A percentile compares a stretch with the other conserved stretches of the same genome.
phyloP scores from a whole-genome alignment of 2,113 vertebrate genomes.

The Spheniscus mendiculus region DNA sequence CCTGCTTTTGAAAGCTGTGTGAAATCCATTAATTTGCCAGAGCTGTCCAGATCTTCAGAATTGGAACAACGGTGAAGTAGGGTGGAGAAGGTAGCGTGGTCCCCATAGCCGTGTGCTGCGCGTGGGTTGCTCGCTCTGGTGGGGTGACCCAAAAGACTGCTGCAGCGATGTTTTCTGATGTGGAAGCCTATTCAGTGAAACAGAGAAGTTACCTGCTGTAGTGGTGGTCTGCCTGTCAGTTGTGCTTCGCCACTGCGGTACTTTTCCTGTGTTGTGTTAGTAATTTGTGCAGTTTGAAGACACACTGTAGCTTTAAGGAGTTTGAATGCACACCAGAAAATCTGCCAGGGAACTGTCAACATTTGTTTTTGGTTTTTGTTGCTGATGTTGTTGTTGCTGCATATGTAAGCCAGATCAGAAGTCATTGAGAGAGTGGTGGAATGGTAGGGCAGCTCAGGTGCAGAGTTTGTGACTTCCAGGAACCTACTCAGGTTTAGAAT shows the following conservation, averaged over 20 bases:
- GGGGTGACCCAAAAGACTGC: neutral
- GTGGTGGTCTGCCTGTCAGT: neutral
- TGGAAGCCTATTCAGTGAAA: neutral
- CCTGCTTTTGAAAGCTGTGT: neutral
- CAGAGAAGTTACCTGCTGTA: neutral
- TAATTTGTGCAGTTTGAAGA: neutral
- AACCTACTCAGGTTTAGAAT: neutral
- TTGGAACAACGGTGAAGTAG: accelerated
- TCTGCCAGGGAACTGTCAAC: neutral
- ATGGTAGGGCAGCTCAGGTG: neutral
- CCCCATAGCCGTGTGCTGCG: accelerated
- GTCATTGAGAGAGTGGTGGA: neutral
- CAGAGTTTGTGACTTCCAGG: neutral
- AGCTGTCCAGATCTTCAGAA: neutral
- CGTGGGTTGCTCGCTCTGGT: accelerated
- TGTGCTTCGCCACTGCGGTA: neutral
- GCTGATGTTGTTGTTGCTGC: neutral
- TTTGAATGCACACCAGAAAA: neutral
- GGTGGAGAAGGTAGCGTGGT: neutral
- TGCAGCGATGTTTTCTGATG: neutral
- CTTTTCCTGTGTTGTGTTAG: neutral
- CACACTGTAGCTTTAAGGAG: neutral
- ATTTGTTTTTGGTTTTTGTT: neutral
- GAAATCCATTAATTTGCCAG: neutral
- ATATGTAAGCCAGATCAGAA: neutral